Conservation (phyloP, 2,113 vertebrate genomes). For the Leptobrachium ailaonicum region DNA sequence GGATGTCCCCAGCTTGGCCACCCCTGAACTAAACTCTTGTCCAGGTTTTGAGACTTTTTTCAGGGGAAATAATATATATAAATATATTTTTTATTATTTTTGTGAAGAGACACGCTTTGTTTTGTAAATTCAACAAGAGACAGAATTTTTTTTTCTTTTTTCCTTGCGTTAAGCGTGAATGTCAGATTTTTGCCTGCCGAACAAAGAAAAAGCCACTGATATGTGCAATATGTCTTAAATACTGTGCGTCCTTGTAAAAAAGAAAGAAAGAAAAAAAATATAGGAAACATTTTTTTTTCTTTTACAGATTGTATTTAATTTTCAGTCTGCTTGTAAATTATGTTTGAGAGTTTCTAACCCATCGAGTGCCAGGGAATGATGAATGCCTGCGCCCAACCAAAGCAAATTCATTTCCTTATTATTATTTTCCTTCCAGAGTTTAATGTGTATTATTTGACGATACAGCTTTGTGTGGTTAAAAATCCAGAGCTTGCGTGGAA, state of each 20-base stretch:
- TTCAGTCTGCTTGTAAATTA: neutral
- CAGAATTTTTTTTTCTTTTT: constrained; percentile 21
- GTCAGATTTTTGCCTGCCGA: constrained; percentile 21
- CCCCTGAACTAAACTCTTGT: constrained; percentile 28
- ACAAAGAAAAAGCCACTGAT: constrained; percentile 56
- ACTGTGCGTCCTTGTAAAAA: constrained; percentile 48
- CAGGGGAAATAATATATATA: constrained; percentile 47
- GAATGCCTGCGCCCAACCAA: neutral
- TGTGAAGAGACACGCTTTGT: constrained; percentile 62
- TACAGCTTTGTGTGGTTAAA: too few species aligned
- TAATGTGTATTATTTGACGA: too few species aligned
- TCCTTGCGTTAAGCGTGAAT: constrained; percentile 5
- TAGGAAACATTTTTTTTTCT: neutral
- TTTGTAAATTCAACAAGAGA: constrained; percentile 62
- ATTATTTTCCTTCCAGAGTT: too few species aligned
- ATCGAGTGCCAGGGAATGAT: neutral
- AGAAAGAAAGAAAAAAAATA: neutral
- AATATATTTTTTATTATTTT: constrained; percentile 54
- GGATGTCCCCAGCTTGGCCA: neutral
- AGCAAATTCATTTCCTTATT: neutral
- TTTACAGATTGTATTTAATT: neutral
- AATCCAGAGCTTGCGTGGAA: too few species aligned
- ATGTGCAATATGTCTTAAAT: constrained; percentile 70
- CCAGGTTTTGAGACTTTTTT: constrained; percentile 53
- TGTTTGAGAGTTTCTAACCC: neutral